Evolutionary conservation across 2,113 vertebrate genomes (phyloP), one percentile per base, ranked within the genome.

Genomic region (Eupsittula cactorum): DNA sequence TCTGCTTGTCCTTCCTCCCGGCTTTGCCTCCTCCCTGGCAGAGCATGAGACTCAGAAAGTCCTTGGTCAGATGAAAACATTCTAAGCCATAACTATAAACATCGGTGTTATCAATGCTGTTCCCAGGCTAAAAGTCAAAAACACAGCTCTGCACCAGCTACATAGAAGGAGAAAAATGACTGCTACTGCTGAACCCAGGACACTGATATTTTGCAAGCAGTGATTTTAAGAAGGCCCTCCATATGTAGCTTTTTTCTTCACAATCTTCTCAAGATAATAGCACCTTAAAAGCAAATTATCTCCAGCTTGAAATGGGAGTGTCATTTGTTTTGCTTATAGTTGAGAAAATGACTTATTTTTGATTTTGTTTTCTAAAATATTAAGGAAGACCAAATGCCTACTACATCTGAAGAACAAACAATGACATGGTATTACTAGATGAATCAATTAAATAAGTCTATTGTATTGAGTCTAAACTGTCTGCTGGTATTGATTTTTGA

Each of bases 401-500:
- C 7, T 67, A 77, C 31, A 59, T 70, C n/a, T 88, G 55, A 87
- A 86, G 69, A 92, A 49, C 39, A 87, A 78, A 60, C 17, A 68
- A 19, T 46, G 76, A 41, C 65, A 47, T 16, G 35, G 10, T 63
- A 52, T 92, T 86, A 55, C 42, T 33, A 39, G 31, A 87, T 52
- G 82, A 78, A 79, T 85, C 68, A 71, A 42, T 64, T 35, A 95
- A 70, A 33, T 59, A 82, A 82, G 31, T 8, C 68, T 80, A 44
- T 37, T 88, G 46, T 39, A 68, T 29, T 81, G 60, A 82, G n/a
- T 78, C 47, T 57, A 69, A 95, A 86, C 86, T 94, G 47, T 86
- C 52, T 73, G 21, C 33, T 91, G 35, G 28, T 64, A 69, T 73
- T 88, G 86, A 95, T 88, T 95, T 95, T 67, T 87, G 83, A 88